Conservation (phyloP, 2,888 invertebrate species). For the Druceiella hillmani region DNA sequence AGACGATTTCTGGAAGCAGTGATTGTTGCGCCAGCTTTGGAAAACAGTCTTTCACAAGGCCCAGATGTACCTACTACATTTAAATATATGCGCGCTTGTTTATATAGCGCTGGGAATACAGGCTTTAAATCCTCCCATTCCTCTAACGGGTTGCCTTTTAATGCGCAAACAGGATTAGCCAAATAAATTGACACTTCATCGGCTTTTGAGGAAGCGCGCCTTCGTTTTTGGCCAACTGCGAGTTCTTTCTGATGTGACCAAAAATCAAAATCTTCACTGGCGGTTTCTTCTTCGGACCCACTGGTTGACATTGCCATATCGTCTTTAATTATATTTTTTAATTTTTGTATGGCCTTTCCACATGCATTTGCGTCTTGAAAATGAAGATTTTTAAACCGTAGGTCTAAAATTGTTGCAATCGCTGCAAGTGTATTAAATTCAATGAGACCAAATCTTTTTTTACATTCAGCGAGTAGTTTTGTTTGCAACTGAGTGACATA, state of each 20-base stretch:
- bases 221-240: constrained; percentile 15
- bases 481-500: no score
- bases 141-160: no score
- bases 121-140: constrained; percentile 16
- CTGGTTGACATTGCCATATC: no score
- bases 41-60: no score
- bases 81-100: constrained; percentile 22
- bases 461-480: constrained; percentile 15
- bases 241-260: constrained; percentile 18
- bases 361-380: constrained; percentile 18
- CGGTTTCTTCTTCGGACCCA: constrained; percentile 16
- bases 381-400: constrained; percentile 17
- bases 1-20: no score
- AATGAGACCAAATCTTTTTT: constrained; percentile 18
- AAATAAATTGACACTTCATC: no score
- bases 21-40: no score
- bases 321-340: no score
- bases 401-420: constrained; percentile 16
- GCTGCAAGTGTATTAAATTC: constrained; percentile 19
- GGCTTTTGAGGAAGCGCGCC: constrained; percentile 12
- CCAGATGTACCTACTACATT: no score
- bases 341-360: constrained; percentile 13
- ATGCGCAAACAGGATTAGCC: no score
- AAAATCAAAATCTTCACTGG: constrained; percentile 17
- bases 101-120: constrained; percentile 14